phyloP scores from a whole-genome alignment of 1,140 invertebrate genomes.

The Formica exsecta region DNA sequence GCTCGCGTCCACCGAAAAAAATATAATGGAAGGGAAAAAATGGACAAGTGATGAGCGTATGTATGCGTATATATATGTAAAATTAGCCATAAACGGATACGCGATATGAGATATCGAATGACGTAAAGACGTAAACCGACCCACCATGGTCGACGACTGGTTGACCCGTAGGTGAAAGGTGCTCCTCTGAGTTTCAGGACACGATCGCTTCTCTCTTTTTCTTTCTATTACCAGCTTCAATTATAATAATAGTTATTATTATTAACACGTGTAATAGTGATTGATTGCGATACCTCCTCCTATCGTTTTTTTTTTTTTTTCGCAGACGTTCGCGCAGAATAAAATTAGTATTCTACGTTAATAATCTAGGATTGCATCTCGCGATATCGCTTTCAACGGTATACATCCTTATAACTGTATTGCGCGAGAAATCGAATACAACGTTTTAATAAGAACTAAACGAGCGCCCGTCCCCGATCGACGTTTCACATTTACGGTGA shows the following conservation, averaged over 20 bases:
- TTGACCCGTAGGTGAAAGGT: constrained; percentile 74
- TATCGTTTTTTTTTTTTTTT: background rate
- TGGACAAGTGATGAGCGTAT: background rate
- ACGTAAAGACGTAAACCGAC: constrained; percentile 74
- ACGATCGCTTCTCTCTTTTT: constrained; percentile 4
- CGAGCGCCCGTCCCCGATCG: background rate
- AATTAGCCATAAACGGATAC: constrained; percentile 22
- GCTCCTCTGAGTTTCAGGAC: constrained; percentile 45
- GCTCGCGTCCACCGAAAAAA: background rate
- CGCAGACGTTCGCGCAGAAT: background rate
- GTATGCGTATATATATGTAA: background rate
- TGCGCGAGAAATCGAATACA: background rate
- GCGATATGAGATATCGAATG: constrained; percentile 58
- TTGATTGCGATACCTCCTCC: background rate
- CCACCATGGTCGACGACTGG: constrained; percentile 66
- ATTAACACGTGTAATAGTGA: background rate
- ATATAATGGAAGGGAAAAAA: background rate
- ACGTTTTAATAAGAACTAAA: constrained; percentile 27
- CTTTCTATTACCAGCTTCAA: background rate
- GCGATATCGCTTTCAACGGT: background rate
- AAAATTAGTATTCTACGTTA: constrained; percentile 6
- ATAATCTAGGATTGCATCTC: constrained; percentile 2
- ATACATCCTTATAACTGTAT: background rate
- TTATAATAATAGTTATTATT: constrained; percentile 19
- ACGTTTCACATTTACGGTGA: background rate